Percentiles rank a stretch among this genome's conserved stretches.
Conservation (phyloP, 2,888 invertebrate species). For the Cremastobaeus sp. region DNA sequence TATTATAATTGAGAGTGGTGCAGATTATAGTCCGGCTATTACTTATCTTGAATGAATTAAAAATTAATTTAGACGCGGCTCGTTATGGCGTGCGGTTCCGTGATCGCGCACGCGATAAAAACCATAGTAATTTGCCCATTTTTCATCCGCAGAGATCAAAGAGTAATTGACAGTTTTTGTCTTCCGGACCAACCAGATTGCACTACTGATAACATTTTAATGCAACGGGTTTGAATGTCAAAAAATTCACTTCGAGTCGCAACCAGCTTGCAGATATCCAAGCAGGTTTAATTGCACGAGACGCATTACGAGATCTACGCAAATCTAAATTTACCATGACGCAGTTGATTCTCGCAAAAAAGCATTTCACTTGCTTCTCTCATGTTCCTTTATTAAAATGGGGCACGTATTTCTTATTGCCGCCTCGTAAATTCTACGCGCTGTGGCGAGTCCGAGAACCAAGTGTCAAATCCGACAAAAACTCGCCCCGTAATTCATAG, state of each 20-base stretch:
- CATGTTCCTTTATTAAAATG: constrained; percentile 24
- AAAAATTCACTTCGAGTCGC: too few relatives aligned
- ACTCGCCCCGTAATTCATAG: constrained; percentile 11
- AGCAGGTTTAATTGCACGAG: constrained; percentile 1
- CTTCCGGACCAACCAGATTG: too few relatives aligned
- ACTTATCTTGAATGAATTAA: constrained; percentile 36
- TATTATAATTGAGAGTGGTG: constrained; percentile 32
- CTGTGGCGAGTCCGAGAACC: constrained; percentile 6
- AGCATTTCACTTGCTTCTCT: constrained; percentile 8
- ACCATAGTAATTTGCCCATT: neutral
- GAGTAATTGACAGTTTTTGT: constrained; percentile 12
- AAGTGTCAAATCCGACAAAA: constrained; percentile 26
- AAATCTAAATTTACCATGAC: constrained; percentile 8
- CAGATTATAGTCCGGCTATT: constrained; percentile 31
- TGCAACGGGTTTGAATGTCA: too few relatives aligned
- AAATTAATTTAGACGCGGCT: constrained; percentile 19
- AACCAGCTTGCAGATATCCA: too few relatives aligned
- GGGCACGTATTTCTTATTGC: constrained; percentile 21
- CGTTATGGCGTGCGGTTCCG: constrained; percentile 3
- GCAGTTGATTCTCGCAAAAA: constrained; percentile 1
- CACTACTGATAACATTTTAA: constrained; percentile 1
- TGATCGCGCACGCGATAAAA: neutral
- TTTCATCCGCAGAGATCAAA: neutral
- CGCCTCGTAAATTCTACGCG: constrained; percentile 20
- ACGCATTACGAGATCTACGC: neutral